Percentiles rank a stretch among this genome's conserved stretches.
These are phyloP conservation scores for Chamaea fasciata DNA, from an alignment of 2,113 vertebrate species.

Conservation along the genomic window DNA sequence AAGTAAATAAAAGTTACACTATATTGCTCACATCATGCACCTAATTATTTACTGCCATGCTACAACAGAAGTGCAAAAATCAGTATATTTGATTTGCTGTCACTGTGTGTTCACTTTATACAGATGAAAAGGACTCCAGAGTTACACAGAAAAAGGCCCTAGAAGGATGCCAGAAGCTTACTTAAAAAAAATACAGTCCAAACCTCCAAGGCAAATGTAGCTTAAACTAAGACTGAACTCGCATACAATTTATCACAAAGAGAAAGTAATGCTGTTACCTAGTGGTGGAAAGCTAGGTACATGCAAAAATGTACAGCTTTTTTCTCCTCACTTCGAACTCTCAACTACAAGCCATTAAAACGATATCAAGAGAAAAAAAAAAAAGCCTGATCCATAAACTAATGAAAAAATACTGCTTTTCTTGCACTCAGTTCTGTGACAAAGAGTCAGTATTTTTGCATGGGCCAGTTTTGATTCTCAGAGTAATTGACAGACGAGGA, in stretches of 20 bases:
- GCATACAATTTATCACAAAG: not conserved
- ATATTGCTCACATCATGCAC: not conserved
- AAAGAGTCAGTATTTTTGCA: not conserved
- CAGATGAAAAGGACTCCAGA: not conserved
- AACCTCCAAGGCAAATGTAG: not conserved
- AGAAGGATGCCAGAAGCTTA: not conserved
- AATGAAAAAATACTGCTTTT: not conserved
- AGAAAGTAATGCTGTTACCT: slow-evolving; percentile 39
- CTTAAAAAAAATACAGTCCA: not conserved
- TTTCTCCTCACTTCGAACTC: not conserved
- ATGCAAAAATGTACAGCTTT: not conserved
- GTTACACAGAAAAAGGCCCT: not conserved
- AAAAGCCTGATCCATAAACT: not conserved
- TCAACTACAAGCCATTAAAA: not conserved
- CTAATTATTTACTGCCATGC: not conserved
- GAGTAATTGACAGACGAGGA: not conserved
- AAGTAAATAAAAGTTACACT: not conserved
- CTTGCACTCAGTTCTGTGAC: not conserved
- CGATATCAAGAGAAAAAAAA: fast-evolving
- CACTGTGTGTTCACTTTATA: not conserved
- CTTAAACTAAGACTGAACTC: not conserved
- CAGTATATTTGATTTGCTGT: not conserved
- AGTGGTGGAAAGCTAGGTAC: not conserved
- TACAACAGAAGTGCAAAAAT: not conserved
- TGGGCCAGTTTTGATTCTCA: not conserved